Evolutionary conservation across 37 sponge, comb jelly and placozoan genomes (phyloP).

Genomic region (Lycopodina hypogea): DNA sequence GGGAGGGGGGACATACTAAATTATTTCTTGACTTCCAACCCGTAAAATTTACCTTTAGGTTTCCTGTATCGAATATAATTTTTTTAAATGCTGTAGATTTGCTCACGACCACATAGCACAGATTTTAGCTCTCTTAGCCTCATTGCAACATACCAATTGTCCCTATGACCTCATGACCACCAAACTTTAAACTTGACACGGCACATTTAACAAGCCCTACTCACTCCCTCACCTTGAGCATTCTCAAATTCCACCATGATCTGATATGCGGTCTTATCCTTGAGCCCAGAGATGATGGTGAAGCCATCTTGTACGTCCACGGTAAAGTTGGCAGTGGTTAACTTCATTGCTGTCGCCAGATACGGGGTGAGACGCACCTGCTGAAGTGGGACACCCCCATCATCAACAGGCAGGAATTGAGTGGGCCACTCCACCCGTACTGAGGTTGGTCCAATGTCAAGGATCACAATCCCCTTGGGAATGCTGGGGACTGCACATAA

Average conservation of each 20-base stretch:
- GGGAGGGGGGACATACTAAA: too few relatives aligned
- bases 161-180: too few relatives aligned
- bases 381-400: slow-evolving; percentile 17
- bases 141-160: too few relatives aligned
- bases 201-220: too few relatives aligned
- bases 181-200: too few relatives aligned
- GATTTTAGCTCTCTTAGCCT: too few relatives aligned
- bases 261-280: not conserved
- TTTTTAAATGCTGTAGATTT: too few relatives aligned
- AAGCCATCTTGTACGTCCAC: not conserved
- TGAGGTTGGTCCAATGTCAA: slow-evolving; percentile 17
- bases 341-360: not conserved
- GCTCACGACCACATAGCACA: too few relatives aligned
- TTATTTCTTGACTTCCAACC: too few relatives aligned
- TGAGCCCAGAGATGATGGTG: not conserved
- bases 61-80: too few relatives aligned
- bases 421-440: slow-evolving; percentile 15
- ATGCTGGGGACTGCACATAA: slow-evolving; percentile 31
- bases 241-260: slow-evolving; percentile 8
- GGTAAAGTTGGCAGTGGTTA: not conserved
- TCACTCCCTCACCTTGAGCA: slow-evolving; percentile 13
- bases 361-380: not conserved
- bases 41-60: too few relatives aligned
- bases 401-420: not conserved
- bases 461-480: not conserved